Percentiles rank a stretch among this genome's conserved stretches.
Conservation (phyloP, 2,888 invertebrate species). For the Brachypalpus laphriformis region DNA sequence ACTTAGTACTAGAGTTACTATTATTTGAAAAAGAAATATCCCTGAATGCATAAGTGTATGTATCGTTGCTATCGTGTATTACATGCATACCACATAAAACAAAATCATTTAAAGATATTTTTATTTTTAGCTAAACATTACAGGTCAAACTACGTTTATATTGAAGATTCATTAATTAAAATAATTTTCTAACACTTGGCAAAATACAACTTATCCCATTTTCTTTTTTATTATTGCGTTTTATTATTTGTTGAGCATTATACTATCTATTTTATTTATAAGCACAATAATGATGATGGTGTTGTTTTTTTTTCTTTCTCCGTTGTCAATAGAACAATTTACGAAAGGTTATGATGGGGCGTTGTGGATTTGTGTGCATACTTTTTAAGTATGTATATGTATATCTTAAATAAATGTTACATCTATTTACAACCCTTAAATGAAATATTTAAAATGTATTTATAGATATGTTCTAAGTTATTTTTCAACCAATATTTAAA, state of each 20-base stretch:
- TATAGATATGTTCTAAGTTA: constrained; percentile 62
- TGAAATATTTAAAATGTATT: constrained; percentile 40
- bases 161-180: constrained; percentile 56
- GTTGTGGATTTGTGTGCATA: constrained; percentile 27
- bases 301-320: constrained; percentile 8
- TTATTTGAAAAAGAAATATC: constrained; percentile 2
- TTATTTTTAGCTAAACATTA: constrained; percentile 60
- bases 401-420: constrained; percentile 57
- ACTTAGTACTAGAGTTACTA: neutral
- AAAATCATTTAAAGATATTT: constrained; percentile 35
- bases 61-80: constrained; percentile 15
- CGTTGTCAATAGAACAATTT: constrained; percentile 39
- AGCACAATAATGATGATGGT: constrained; percentile 14
- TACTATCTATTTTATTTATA: constrained; percentile 58
- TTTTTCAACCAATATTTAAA: constrained; percentile 27
- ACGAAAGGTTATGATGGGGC: constrained; percentile 34
- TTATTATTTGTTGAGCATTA: constrained; percentile 51
- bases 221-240: neutral
- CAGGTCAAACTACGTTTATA: constrained; percentile 62
- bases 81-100: constrained; percentile 26
- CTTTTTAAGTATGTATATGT: constrained; percentile 74
- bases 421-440: constrained; percentile 70
- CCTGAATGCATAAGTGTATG: constrained; percentile 36
- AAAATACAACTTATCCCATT: constrained; percentile 38
- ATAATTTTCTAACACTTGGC: constrained; percentile 57